Conservation (phyloP, 2,888 invertebrate genomes). For the Microctonus brassicae region DNA sequence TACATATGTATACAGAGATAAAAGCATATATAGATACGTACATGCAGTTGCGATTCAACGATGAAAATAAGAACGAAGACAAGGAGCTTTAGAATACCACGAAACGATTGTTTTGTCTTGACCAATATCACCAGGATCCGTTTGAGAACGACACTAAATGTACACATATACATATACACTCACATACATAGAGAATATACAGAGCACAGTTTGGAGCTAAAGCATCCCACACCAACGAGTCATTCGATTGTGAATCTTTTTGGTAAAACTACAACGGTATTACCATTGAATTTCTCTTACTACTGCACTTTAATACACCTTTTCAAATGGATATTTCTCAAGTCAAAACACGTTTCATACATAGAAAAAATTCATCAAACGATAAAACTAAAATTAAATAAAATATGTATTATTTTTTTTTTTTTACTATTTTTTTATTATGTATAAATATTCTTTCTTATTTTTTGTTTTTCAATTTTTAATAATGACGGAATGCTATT, state of each 20-base stretch:
- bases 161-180: slow-evolving; percentile 13
- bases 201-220: too few relatives aligned
- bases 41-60: slow-evolving; percentile 4
- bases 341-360: not conserved
- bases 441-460: too few relatives aligned
- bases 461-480: too few relatives aligned
- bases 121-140: slow-evolving; percentile 30
- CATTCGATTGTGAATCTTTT: slow-evolving; percentile 7
- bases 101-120: slow-evolving; percentile 61
- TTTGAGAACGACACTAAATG: not conserved
- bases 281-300: slow-evolving; percentile 14
- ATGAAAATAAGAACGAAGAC: slow-evolving; percentile 36
- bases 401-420: too few relatives aligned
- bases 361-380: slow-evolving; percentile 4
- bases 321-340: too few relatives aligned
- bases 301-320: slow-evolving; percentile 7
- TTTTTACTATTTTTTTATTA: not conserved
- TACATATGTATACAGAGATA: not conserved
- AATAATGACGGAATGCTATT: too few relatives aligned
- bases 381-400: too few relatives aligned
- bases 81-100: slow-evolving; percentile 62
- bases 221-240: not conserved
- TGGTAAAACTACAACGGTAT: slow-evolving; percentile 12
- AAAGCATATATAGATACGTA: not conserved
- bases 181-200: not conserved